Evolutionary conservation across 2,888 invertebrate genomes (phyloP).

Genomic region (Mamestra brassicae): DNA sequence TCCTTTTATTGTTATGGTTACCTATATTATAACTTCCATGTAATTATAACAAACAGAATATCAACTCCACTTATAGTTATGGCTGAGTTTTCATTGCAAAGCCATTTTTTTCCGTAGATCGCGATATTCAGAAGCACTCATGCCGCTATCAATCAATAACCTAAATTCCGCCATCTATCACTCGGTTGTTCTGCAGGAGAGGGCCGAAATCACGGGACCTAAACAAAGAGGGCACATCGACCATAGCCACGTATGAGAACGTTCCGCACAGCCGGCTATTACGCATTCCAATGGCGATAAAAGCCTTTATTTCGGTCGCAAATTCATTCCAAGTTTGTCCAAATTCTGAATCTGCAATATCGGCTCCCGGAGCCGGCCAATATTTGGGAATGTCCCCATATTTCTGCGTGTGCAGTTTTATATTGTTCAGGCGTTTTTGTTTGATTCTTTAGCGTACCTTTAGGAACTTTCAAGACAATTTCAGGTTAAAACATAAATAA

Average conservation of each 20-base stretch:
- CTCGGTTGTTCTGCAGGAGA: slow-evolving; percentile 34
- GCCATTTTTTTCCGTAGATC: background rate
- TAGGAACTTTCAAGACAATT: background rate
- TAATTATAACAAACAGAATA: background rate
- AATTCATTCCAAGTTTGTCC: slow-evolving; percentile 52
- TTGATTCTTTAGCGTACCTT: background rate
- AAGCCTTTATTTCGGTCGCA: slow-evolving; percentile 62
- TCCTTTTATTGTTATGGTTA: background rate
- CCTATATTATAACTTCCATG: background rate
- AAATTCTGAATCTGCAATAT: slow-evolving; percentile 58
- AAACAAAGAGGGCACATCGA: slow-evolving; percentile 55
- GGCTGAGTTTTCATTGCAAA: background rate
- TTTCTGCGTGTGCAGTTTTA: slow-evolving; percentile 11
- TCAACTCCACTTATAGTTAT: background rate
- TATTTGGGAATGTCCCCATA: slow-evolving; percentile 36
- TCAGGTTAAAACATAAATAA: slow-evolving; percentile 4
- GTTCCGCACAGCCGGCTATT: slow-evolving; percentile 50
- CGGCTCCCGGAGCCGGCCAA: slow-evolving; percentile 22
- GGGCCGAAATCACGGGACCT: slow-evolving; percentile 53
- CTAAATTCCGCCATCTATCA: slow-evolving; percentile 59
- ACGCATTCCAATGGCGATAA: slow-evolving; percentile 61
- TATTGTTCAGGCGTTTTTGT: background rate
- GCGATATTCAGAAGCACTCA: slow-evolving; percentile 24
- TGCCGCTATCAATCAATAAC: slow-evolving; percentile 62
- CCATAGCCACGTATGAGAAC: slow-evolving; percentile 50